Conservation (phyloP, 2,113 vertebrate species). For the Catharus fuscescens region DNA sequence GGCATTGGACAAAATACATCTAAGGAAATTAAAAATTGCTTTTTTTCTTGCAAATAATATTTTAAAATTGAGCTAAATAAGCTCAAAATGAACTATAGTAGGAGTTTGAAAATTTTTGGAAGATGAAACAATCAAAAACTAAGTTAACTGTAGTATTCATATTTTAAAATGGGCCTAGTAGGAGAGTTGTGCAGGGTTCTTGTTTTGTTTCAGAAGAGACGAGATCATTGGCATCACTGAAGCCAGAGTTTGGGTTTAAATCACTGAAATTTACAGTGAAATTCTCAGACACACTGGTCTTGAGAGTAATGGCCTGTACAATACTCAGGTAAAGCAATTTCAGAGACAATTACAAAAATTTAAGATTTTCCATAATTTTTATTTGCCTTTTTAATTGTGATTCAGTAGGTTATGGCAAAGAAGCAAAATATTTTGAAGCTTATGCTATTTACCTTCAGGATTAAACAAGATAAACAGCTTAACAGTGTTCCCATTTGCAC, state of each 20-base stretch:
- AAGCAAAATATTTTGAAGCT: slow-evolving; percentile 52
- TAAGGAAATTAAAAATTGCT: neutral
- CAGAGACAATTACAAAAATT: neutral
- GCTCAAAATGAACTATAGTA: neutral
- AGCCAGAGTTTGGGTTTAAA: neutral
- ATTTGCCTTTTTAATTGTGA: neutral
- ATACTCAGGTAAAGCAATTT: neutral
- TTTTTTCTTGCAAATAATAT: neutral
- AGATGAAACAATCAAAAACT: neutral
- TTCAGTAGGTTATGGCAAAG: slow-evolving; percentile 6
- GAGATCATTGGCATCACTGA: neutral
- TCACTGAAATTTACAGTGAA: neutral
- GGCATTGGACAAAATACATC: neutral
- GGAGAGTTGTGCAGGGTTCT: neutral
- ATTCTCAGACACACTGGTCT: neutral
- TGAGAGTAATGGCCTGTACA: neutral
- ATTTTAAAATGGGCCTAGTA: neutral
- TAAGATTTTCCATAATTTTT: neutral
- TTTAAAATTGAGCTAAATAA: neutral
- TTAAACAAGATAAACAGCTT: slow-evolving; percentile 68
- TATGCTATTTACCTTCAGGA: slow-evolving; percentile 56
- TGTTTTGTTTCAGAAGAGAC: neutral
- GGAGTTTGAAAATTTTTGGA: neutral
- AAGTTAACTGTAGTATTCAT: rapidly evolving
- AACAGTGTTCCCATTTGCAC: slow-evolving; percentile 56